A percentile compares a stretch with the other conserved stretches of the same genome.
Evolutionary conservation across 2,797 vertebrate genomes (phyloP).

Genomic region (Nyctalus aviator): DNA sequence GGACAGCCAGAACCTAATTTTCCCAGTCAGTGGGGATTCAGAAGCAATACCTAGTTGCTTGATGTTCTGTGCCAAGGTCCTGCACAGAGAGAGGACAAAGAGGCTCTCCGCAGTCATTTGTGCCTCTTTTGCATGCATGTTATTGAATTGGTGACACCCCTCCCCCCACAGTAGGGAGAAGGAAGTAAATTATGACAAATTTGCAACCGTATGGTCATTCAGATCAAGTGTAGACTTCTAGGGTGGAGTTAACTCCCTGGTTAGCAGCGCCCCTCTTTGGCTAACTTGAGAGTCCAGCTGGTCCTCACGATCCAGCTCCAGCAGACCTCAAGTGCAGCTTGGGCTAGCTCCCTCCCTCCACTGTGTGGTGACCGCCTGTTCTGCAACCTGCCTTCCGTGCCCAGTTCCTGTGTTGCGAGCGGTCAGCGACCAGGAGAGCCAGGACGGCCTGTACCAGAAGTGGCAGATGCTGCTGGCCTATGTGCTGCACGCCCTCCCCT

Average conservation of each 20-base stretch:
- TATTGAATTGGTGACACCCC: background rate
- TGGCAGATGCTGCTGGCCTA: conserved; percentile 98
- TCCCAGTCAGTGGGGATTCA: background rate
- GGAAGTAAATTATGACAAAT: background rate
- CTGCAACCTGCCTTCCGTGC: conserved; percentile 10
- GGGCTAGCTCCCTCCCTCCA: background rate
- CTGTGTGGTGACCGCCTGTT: background rate
- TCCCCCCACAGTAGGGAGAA: background rate
- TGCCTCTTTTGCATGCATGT: background rate
- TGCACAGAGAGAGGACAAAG: background rate
- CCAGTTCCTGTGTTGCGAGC: conserved; percentile 94
- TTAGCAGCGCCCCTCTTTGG: background rate
- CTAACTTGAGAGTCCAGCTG: background rate
- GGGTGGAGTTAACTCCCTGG: background rate
- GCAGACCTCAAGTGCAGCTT: background rate
- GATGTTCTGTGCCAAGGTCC: background rate
- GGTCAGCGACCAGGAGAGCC: conserved; percentile 96
- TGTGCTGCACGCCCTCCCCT: conserved; percentile 94
- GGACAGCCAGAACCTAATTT: background rate
- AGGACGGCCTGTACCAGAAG: conserved; percentile 96
- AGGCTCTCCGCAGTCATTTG: background rate
- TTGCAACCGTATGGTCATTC: background rate
- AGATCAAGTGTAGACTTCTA: background rate
- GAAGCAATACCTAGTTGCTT: background rate
- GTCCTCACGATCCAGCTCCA: background rate